These are phyloP conservation scores for Onychorhynchus coronatus DNA, from an alignment of 2,113 vertebrate species.

Conservation along the genomic window DNA sequence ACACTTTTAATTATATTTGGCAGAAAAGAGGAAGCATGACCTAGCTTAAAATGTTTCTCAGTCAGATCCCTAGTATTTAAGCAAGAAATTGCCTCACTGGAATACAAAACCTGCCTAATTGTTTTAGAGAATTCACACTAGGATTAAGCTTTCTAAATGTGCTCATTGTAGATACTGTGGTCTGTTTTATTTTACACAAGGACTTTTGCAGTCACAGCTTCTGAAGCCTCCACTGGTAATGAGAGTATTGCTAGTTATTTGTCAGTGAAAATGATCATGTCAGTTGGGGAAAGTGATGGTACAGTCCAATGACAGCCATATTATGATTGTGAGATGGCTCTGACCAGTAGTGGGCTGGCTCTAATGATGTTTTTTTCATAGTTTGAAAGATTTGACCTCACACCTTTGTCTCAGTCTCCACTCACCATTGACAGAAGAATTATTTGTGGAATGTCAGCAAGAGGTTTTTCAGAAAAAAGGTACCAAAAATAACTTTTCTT, in stretches of 20 bases:
- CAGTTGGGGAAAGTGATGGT: not conserved
- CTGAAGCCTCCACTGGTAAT: not conserved
- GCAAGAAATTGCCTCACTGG: not conserved
- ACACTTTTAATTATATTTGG: slow-evolving; percentile 40
- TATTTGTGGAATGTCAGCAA: not conserved
- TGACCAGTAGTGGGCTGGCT: not conserved
- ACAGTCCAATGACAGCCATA: not conserved
- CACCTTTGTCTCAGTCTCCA: not conserved
- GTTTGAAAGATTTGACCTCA: not conserved
- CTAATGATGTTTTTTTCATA: not conserved
- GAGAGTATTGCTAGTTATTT: not conserved
- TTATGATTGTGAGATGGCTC: not conserved
- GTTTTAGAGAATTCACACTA: not conserved
- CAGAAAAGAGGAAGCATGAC: slow-evolving; percentile 37
- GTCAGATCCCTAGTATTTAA: not conserved
- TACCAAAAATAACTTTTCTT: not conserved
- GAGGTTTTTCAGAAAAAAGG: not conserved
- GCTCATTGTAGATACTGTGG: not conserved
- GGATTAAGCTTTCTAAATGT: not conserved
- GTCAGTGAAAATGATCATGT: not conserved
- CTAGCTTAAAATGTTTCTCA: slow-evolving; percentile 39
- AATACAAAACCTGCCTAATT: not conserved
- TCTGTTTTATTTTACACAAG: not conserved
- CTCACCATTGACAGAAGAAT: not conserved
- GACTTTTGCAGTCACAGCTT: not conserved